Percentiles rank a stretch among this genome's conserved stretches.
Conservation (phyloP, 2,888 invertebrate species). For the Tromatobia lineatoria region DNA sequence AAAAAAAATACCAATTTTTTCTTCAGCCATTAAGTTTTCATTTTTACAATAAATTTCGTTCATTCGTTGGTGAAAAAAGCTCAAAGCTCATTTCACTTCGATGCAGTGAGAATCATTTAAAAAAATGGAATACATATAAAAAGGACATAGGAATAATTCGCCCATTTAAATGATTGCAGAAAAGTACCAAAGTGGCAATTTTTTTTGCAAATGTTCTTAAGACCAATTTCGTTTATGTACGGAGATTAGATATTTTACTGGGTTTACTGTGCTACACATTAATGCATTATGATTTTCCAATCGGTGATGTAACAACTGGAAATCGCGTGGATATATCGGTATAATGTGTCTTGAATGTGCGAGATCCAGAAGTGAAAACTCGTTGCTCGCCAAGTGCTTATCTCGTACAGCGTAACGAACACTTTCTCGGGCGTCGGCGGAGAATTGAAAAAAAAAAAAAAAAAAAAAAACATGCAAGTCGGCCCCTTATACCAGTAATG, state of each 20-base stretch:
- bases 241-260: background rate
- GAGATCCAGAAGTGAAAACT: constrained; percentile 67
- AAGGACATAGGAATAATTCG: no score
- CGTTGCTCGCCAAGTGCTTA: constrained; percentile 57
- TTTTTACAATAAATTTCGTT: no score
- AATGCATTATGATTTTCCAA: constrained; percentile 53
- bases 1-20: no score
- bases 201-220: background rate
- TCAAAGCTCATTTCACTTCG: no score
- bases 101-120: no score
- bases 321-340: constrained; percentile 44
- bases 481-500: constrained; percentile 37
- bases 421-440: constrained; percentile 62
- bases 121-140: no score
- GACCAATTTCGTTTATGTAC: background rate
- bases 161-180: background rate
- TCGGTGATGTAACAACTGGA: constrained; percentile 56
- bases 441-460: constrained; percentile 57
- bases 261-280: background rate
- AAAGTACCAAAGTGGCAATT: background rate
- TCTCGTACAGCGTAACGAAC: constrained; percentile 58
- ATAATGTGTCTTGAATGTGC: constrained; percentile 53
- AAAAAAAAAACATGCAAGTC: constrained; percentile 23
- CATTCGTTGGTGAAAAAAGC: no score
- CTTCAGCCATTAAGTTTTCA: no score